phyloP scores from a whole-genome alignment of 2,797 vertebrate species.

The Manis javanica region DNA sequence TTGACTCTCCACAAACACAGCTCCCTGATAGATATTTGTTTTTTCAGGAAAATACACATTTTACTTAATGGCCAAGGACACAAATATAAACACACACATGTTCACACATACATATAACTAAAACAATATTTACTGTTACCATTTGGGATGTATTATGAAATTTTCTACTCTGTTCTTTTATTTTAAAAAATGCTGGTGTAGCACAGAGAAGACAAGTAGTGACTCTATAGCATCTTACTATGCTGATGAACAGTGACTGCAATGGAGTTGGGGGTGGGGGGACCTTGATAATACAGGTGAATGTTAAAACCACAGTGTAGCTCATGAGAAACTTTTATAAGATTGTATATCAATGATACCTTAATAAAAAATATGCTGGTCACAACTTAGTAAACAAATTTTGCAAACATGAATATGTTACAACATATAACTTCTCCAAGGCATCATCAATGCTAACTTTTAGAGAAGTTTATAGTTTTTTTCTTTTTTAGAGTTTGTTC shows the following conservation, averaged over 20 bases:
- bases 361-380: background rate
- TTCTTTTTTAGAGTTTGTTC: background rate
- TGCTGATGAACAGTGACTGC: too few relatives aligned
- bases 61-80: slow-evolving; percentile 57
- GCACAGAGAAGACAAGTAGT: too few relatives aligned
- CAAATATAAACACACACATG: background rate
- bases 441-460: slow-evolving; percentile 30
- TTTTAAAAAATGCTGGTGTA: background rate
- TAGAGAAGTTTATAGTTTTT: background rate
- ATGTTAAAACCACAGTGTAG: too few relatives aligned
- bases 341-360: too few relatives aligned
- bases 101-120: background rate
- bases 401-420: background rate
- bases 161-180: background rate
- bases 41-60: background rate
- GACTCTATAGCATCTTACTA: too few relatives aligned
- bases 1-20: background rate
- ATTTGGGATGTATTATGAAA: background rate
- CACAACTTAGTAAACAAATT: background rate
- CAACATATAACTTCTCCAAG: background rate
- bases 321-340: too few relatives aligned
- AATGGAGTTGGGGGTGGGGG: too few relatives aligned
- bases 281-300: too few relatives aligned
- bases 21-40: slow-evolving; percentile 6
- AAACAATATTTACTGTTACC: slow-evolving; percentile 12